Conservation (phyloP, 2,888 invertebrate genomes). For the Reticulitermes lucifugus region DNA sequence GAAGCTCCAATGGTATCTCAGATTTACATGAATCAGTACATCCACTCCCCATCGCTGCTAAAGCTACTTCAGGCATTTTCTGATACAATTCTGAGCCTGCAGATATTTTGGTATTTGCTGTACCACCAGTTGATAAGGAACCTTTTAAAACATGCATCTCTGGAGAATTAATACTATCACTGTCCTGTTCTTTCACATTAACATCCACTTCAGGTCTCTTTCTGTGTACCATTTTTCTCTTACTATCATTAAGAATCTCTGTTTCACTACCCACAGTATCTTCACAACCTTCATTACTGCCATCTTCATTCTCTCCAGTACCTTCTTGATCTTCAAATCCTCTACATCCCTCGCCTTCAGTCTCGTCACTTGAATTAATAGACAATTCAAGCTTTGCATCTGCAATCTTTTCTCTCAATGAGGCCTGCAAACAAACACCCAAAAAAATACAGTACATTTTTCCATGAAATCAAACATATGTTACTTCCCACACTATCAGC, state of each 20-base stretch:
- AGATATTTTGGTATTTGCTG: not conserved
- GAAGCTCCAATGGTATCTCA: not conserved
- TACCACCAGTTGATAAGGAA: not conserved
- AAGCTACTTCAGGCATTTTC: not conserved
- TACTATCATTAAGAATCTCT: not conserved
- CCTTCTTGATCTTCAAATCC: constrained; percentile 55
- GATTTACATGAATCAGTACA: not conserved
- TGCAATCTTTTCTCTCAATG: not conserved
- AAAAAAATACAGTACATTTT: too few relatives aligned
- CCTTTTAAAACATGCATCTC: not conserved
- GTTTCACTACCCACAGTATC: constrained; percentile 1
- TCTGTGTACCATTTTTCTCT: not conserved
- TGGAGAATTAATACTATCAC: not conserved
- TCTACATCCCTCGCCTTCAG: constrained; percentile 50
- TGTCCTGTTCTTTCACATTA: not conserved
- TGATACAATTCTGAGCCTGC: not conserved
- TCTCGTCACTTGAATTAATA: constrained; percentile 33
- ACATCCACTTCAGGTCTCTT: not conserved
- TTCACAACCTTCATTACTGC: constrained; percentile 45
- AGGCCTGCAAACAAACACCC: not conserved
- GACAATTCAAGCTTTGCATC: constrained; percentile 20
- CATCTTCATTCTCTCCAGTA: constrained; percentile 53
- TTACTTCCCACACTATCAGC: too few relatives aligned
- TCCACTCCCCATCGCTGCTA: constrained; percentile 2
- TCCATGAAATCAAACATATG: too few relatives aligned